Conservation (phyloP, 2,888 invertebrate genomes). For the Blera fallax region DNA sequence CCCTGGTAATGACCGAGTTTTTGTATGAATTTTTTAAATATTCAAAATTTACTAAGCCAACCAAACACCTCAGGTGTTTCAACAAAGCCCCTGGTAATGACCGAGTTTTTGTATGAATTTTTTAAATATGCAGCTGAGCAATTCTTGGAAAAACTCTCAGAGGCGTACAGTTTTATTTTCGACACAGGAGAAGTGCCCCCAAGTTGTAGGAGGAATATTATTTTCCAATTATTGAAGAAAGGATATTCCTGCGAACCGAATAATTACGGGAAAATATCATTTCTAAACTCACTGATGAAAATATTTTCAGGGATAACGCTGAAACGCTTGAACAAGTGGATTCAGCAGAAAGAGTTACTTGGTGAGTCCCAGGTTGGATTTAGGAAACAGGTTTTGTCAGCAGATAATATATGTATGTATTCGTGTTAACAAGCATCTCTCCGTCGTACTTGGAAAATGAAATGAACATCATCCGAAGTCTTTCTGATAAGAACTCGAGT, state of each 20-base stretch:
- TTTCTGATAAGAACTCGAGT: no score
- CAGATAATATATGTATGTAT: neutral
- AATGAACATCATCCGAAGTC: neutral
- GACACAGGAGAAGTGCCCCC: neutral
- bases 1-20: neutral
- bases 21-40: slow-evolving; percentile 2
- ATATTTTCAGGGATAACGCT: neutral
- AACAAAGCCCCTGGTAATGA: neutral
- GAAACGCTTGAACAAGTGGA: neutral
- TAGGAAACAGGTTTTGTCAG: neutral
- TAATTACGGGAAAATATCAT: no score
- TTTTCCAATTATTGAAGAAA: no score
- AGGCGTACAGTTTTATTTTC: neutral
- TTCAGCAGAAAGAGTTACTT: neutral
- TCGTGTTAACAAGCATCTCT: neutral
- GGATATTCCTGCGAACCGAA: no score
- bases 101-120: neutral
- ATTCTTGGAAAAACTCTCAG: neutral
- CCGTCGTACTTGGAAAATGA: neutral
- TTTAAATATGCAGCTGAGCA: neutral
- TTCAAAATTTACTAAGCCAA: no score
- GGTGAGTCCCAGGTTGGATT: neutral
- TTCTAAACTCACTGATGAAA: neutral
- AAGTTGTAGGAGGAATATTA: no score
- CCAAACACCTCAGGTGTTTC: no score